Evolutionary conservation across 2,888 invertebrate species (phyloP).

Genomic region (Ormyrus labotus): DNA sequence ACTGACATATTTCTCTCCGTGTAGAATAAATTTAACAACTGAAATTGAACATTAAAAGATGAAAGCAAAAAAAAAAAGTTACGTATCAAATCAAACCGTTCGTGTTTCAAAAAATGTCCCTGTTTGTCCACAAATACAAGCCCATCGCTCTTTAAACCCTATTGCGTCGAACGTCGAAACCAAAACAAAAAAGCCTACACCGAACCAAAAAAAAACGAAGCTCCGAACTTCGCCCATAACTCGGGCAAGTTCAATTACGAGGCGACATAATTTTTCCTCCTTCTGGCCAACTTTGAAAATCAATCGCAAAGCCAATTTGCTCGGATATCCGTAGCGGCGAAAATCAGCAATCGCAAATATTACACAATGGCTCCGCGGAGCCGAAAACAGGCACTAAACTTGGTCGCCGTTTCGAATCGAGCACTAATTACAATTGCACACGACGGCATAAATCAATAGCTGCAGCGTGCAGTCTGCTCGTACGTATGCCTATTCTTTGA

Average conservation of each 20-base stretch:
- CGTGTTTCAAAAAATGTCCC: neutral
- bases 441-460: neutral
- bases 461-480: neutral
- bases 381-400: no score
- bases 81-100: no score
- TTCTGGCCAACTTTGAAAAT: slow-evolving; percentile 22
- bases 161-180: neutral
- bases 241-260: slow-evolving; percentile 25
- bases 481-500: neutral
- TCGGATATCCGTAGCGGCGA: no score
- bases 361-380: no score
- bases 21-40: no score
- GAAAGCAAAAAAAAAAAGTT: no score
- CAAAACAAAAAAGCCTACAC: neutral
- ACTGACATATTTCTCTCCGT: no score
- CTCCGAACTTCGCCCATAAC: slow-evolving; percentile 19
- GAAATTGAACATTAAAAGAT: no score
- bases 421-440: neutral
- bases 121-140: neutral
- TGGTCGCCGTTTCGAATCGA: no score
- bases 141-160: neutral
- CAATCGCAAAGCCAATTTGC: neutral
- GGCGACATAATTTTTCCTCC: slow-evolving; percentile 24
- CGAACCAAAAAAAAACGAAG: slow-evolving; percentile 2
- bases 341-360: neutral